Evolutionary conservation across 2,888 invertebrate genomes (phyloP).

Genomic region (Oithona nana): DNA sequence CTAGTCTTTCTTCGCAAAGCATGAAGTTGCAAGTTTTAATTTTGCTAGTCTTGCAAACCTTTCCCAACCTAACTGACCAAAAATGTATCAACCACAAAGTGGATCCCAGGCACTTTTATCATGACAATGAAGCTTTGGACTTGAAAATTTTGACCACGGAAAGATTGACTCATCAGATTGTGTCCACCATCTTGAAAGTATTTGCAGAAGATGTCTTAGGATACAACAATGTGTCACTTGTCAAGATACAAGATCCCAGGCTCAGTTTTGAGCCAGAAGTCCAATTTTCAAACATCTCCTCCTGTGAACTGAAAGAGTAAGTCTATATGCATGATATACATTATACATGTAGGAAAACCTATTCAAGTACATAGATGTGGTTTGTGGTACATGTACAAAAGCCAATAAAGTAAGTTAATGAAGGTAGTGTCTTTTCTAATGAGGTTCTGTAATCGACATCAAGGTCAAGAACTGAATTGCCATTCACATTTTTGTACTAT

Average conservation of each 20-base stretch:
- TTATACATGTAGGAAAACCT: constrained; percentile 16
- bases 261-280: constrained; percentile 1
- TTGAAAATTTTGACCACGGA: constrained; percentile 18
- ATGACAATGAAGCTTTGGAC: not conserved
- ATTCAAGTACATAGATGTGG: too few species aligned
- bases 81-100: too few species aligned
- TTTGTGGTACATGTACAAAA: too few species aligned
- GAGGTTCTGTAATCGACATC: not conserved
- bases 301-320: constrained; percentile 13
- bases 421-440: not conserved
- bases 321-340: not conserved
- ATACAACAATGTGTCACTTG: constrained; percentile 26
- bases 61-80: too few species aligned
- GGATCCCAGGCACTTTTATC: constrained; percentile 4
- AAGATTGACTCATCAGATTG: constrained; percentile 28
- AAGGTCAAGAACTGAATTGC: not conserved
- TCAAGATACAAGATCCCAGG: constrained; percentile 17
- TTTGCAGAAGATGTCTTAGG: constrained; percentile 28
- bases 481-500: not conserved
- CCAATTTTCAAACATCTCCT: constrained; percentile 8
- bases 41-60: too few species aligned
- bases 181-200: constrained; percentile 28
- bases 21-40: too few species aligned
- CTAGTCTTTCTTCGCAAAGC: too few species aligned
- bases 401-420: too few species aligned